Evolutionary conservation across 2,113 vertebrate species (phyloP), one percentile per base, ranked within the genome.

Genomic region (Lophochroa leadbeateri): DNA sequence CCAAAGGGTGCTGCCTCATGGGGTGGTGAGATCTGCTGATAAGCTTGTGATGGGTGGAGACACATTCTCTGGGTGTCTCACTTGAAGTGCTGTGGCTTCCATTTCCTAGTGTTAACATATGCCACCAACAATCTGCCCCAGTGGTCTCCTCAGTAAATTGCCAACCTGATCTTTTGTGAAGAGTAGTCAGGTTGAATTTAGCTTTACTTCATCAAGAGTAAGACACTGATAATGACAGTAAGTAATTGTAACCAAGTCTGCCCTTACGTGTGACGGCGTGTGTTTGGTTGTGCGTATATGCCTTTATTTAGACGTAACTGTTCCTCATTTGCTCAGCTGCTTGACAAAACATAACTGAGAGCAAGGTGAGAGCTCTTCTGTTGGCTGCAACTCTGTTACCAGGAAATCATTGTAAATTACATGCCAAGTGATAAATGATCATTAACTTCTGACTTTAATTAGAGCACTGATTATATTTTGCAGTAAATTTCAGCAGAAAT

Each of bases 31-130:
- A 24, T 76, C 11, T n/a, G 33, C 55, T 31, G 50, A 17, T 49
- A 33, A 25, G 2, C 70, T 44, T 44, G 28, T 74, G 60, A 80
- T 63, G 41, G 82, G 33, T 65, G 70, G 29, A 55, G 55, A 15
- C 29, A 17, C 0, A 1, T 63, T 33, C 31, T 35, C 29, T 1
- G 13, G 39, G 49, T 58, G 18, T 63, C 17, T 79, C 35, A 2
- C 33, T 55, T n/a, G 39, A 64, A 57, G 24, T 43, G 55, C 82
- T 76, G 61, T 6, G 35, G 33, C 69, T 87, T 64, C 74, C 29
- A 2, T 41, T 68, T 25, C 41, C 57, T 0, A 0, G 11, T 15
- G 44, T 50, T 64, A 50, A 9, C 31, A 35, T 6, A 1, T 20
- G 18, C 33, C 33, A 43, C 47, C 1, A 1, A 3, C 72, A 24